Evolutionary conservation across 2,888 invertebrate species (phyloP).

Genomic region (Hirtodrosophila alboralis): DNA sequence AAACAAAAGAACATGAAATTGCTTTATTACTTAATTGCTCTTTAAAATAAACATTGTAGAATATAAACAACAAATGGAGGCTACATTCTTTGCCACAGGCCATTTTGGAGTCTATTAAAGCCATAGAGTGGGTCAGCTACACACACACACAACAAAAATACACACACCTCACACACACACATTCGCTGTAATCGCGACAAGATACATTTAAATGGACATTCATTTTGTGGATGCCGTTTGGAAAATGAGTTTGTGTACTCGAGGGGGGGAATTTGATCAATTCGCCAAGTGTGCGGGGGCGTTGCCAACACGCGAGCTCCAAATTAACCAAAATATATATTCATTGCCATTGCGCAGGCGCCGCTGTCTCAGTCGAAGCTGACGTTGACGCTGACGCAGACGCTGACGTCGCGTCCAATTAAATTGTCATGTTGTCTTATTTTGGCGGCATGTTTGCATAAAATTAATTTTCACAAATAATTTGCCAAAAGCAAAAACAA

Average conservation of each 20-base stretch:
- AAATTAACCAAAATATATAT: slow-evolving; percentile 68
- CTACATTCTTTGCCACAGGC: slow-evolving; percentile 48
- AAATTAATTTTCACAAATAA: slow-evolving; percentile 79
- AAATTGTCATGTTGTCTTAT: slow-evolving; percentile 80
- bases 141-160: slow-evolving; percentile 12
- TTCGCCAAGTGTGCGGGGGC: slow-evolving; percentile 54
- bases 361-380: slow-evolving; percentile 44
- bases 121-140: slow-evolving; percentile 65
- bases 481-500: slow-evolving; percentile 71
- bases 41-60: slow-evolving; percentile 70
- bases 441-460: slow-evolving; percentile 80
- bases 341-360: slow-evolving; percentile 62
- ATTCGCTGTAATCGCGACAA: slow-evolving; percentile 46
- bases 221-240: slow-evolving; percentile 32
- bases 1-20: slow-evolving; percentile 79
- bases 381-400: slow-evolving; percentile 7
- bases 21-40: slow-evolving; percentile 81
- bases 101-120: slow-evolving; percentile 54
- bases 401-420: slow-evolving; percentile 75
- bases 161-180: background rate
- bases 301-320: slow-evolving; percentile 68
- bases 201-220: slow-evolving; percentile 74
- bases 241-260: background rate
- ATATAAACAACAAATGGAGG: slow-evolving; percentile 28
- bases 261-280: background rate